Base-by-base conservation (phyloP, 1,140 invertebrate genomes). In the Panagrolaimus sp. region DNA sequence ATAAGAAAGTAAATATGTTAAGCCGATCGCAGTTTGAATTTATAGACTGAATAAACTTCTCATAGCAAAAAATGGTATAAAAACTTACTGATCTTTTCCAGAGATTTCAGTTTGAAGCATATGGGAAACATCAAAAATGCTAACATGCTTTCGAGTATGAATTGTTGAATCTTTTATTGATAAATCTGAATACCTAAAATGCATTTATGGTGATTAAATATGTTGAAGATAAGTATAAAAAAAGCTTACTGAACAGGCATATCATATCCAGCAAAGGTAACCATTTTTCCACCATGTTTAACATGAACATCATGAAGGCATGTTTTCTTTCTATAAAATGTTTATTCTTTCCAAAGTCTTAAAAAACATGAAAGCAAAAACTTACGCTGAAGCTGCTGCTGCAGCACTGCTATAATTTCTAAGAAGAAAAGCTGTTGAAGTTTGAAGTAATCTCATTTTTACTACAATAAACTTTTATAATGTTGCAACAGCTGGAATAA, bases 41-140 rank as follows among this genome's bases (percentile, higher is more conserved):
- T n/a, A n/a, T n/a, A n/a, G n/a, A n/a, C n/a, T n/a, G n/a, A n/a
- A n/a, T n/a, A n/a, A n/a, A n/a, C n/a, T n/a, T n/a, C n/a, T n/a
- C n/a, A n/a, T n/a, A n/a, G n/a, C n/a, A n/a, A n/a, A n/a, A n/a
- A n/a, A n/a, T n/a, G n/a, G n/a, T n/a, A n/a, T n/a, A 64, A 65
- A 43, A 14, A 67, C 24, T 63, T 64, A 82, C 79, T 76, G 72
- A 65, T 81, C 73, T 15, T 68, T 72, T 70, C 92, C 92, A 2
- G n/a, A 17, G 43, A 76, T 78, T 44, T 78, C 69, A 10, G 68
- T 74, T 55, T 73, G 55, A 48, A 73, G 69, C 96, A 99, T 99
- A 84, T 99, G 96, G 0, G 94, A 96, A 0, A 99, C 96, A 84
- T 99, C 96, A 83, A 99, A 99, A 15, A 98, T 86, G 7, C 92